A percentile compares a stretch with the other conserved stretches of the same genome.
These are phyloP conservation scores for Hormaphis cornu DNA, from an alignment of 1,140 invertebrate species.

Conservation along the genomic window DNA sequence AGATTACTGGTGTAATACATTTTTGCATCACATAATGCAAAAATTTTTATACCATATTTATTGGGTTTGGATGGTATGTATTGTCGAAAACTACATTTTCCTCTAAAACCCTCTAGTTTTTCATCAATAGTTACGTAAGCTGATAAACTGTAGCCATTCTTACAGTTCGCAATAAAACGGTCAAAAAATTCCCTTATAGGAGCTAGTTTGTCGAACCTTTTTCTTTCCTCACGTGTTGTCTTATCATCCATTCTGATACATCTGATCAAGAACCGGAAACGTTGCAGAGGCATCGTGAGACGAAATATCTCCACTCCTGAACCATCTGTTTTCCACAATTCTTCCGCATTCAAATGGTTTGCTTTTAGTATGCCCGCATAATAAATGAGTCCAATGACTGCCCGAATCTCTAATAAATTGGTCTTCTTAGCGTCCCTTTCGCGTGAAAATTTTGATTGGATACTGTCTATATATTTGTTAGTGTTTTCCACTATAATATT, in stretches of 20 bases:
- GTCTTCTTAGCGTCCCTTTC: not conserved
- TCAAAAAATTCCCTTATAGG: conserved; percentile 36
- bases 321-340: not conserved
- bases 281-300: not conserved
- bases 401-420: not conserved
- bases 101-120: not conserved
- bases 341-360: not conserved
- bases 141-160: not conserved
- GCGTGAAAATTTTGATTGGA: too few relatives aligned
- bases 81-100: not conserved
- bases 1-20: conserved; percentile 37
- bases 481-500: too few relatives aligned
- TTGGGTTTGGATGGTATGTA: too few relatives aligned
- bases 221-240: not conserved
- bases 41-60: not conserved
- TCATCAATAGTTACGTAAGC: not conserved
- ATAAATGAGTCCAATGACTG: not conserved
- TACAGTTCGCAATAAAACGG: conserved; percentile 9
- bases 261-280: not conserved
- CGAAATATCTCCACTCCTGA: not conserved
- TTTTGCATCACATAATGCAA: not conserved
- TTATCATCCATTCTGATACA: not conserved
- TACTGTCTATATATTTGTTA: too few relatives aligned
- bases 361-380: not conserved
- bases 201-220: not conserved